Conservation (phyloP, 2,888 invertebrate species). For the Pogonocherus hispidulus region DNA sequence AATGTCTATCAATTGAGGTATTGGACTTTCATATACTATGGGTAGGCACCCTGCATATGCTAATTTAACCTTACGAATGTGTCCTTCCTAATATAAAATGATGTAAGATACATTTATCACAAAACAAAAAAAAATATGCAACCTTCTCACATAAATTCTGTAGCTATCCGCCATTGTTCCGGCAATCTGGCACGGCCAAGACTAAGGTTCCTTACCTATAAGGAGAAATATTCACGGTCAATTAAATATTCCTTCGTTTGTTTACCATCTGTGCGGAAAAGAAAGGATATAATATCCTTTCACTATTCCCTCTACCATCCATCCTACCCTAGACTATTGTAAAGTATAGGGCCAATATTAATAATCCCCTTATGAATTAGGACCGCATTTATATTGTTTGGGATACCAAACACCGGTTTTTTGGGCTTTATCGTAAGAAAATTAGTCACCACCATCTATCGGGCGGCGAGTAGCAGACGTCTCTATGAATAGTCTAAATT, state of each 20-base stretch:
- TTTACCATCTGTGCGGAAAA: slow-evolving; percentile 5
- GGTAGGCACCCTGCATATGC: too few relatives aligned
- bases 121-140: slow-evolving; percentile 6
- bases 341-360: background rate
- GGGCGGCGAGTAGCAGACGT: background rate
- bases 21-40: too few relatives aligned
- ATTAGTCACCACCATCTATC: slow-evolving; percentile 3
- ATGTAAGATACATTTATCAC: slow-evolving; percentile 11
- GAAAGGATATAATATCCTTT: background rate
- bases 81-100: background rate
- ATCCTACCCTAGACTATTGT: background rate
- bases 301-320: background rate
- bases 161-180: background rate
- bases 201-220: slow-evolving; percentile 9
- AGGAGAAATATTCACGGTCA: slow-evolving; percentile 15
- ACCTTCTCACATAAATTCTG: slow-evolving; percentile 20
- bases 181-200: background rate
- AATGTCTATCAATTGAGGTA: too few relatives aligned
- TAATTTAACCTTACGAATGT: background rate
- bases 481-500: slow-evolving; percentile 1
- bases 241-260: slow-evolving; percentile 16
- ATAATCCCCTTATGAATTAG: slow-evolving; percentile 25
- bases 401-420: slow-evolving; percentile 23
- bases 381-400: slow-evolving; percentile 18
- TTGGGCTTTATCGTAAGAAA: slow-evolving; percentile 1